These are phyloP conservation scores for Tetragnatha montana DNA, from an alignment of 2,888 invertebrate species.

Conservation along the genomic window DNA sequence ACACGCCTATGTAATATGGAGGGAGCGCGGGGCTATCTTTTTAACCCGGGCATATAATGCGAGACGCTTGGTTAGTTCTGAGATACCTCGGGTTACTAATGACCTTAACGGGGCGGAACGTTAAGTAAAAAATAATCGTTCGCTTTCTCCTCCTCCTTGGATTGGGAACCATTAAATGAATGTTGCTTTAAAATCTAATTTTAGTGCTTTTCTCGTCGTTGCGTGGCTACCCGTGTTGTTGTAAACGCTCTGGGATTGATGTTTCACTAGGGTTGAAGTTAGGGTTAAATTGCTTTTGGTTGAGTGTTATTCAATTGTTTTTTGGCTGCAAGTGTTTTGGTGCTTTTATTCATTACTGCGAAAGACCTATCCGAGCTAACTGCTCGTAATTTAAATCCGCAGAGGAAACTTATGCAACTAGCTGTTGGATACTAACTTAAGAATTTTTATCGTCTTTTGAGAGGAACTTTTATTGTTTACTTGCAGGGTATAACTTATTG, in stretches of 20 bases:
- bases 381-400: no score
- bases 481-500: no score
- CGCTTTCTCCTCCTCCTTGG: not conserved
- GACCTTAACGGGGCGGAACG: slow-evolving; percentile 32
- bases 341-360: no score
- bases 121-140: slow-evolving; percentile 28
- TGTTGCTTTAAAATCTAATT: slow-evolving; percentile 10
- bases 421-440: no score
- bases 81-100: slow-evolving; percentile 56
- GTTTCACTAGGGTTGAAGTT: not conserved
- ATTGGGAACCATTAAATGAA: not conserved
- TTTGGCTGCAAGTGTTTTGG: not conserved
- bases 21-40: slow-evolving; percentile 36
- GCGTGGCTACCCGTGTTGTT: not conserved
- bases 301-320: not conserved
- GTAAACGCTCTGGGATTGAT: not conserved
- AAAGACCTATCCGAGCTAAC: no score
- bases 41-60: slow-evolving; percentile 39
- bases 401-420: no score
- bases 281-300: not conserved
- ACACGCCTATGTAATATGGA: slow-evolving; percentile 57
- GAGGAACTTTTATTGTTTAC: no score
- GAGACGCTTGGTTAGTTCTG: slow-evolving; percentile 52
- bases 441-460: no score
- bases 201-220: not conserved